Percentiles rank a stretch among this genome's conserved stretches.
Conservation (phyloP, 1,140 invertebrate species). For the Cotesia chilonis region DNA sequence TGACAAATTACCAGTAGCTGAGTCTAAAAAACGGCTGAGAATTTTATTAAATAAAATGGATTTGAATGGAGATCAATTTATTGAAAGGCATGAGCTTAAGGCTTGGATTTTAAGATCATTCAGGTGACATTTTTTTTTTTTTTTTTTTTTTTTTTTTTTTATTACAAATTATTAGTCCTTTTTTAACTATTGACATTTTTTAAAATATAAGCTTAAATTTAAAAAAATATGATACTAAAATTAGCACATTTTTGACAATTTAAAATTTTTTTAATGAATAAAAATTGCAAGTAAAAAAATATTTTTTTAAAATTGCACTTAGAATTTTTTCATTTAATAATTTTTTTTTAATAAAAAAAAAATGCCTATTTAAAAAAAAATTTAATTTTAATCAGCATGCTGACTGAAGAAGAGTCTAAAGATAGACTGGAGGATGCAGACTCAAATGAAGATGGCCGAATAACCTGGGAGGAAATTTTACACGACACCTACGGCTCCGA, state of each 20-base stretch:
- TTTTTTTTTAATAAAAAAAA: too few species aligned
- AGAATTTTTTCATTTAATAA: too few species aligned
- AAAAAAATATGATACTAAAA: too few species aligned
- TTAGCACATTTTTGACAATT: too few species aligned
- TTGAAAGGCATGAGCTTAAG: conserved; percentile 85
- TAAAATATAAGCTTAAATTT: too few species aligned
- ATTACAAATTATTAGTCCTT: not conserved
- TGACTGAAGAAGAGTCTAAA: conserved; percentile 87
- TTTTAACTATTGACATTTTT: too few species aligned
- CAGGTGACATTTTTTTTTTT: conserved; percentile 66
- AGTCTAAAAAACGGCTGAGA: conserved; percentile 82
- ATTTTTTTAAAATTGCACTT: too few species aligned
- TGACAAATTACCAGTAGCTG: conserved; percentile 85
- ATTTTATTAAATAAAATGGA: conserved; percentile 92
- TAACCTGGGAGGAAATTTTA: conserved; percentile 91
- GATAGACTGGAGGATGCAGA: conserved; percentile 89
- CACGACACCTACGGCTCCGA: conserved; percentile 81
- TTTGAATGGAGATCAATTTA: conserved; percentile 76
- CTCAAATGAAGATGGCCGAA: conserved; percentile 79
- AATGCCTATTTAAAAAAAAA: too few species aligned
- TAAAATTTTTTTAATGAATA: too few species aligned
- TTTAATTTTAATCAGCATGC: conserved; percentile 68
- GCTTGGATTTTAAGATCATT: conserved; percentile 95
- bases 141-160: conserved; percentile 30
- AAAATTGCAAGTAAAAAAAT: too few species aligned